Percentiles rank a stretch among this genome's conserved stretches.
These are phyloP conservation scores for Heterotis niloticus DNA, from an alignment of 2,113 vertebrate genomes.

Conservation along the genomic window DNA sequence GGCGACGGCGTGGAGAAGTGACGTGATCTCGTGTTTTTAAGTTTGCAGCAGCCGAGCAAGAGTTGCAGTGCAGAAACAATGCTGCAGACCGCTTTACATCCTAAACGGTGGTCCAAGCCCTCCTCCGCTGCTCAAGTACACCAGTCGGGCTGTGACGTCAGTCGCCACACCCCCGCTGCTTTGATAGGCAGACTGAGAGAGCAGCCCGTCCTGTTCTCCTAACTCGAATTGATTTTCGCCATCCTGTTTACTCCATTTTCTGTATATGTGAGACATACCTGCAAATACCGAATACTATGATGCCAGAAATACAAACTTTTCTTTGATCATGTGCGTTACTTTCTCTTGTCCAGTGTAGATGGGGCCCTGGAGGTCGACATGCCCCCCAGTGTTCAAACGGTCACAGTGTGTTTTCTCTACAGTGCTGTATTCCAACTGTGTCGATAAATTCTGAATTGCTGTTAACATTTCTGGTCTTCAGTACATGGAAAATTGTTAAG, in stretches of 20 bases:
- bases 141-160: slow-evolving; percentile 50
- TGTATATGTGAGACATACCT: not conserved
- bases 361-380: too few species aligned
- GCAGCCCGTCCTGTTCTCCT: not conserved
- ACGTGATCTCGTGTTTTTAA: not conserved
- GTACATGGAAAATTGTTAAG: too few species aligned
- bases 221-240: not conserved
- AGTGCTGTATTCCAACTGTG: too few species aligned
- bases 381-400: too few species aligned
- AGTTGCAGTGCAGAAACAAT: slow-evolving; percentile 8
- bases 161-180: slow-evolving; percentile 51
- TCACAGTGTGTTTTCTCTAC: too few species aligned
- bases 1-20: not conserved
- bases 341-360: too few species aligned
- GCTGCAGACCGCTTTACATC: slow-evolving; percentile 28
- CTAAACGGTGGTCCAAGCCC: slow-evolving; percentile 45
- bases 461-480: too few species aligned
- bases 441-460: too few species aligned
- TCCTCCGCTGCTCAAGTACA: slow-evolving; percentile 37
- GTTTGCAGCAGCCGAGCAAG: not conserved
- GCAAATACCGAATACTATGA: not conserved
- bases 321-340: too few species aligned
- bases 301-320: not conserved
- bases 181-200: slow-evolving; percentile 24
- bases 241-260: not conserved